Percentiles rank a stretch among this genome's conserved stretches.
Evolutionary conservation across 2,113 vertebrate species (phyloP).

Genomic region (Natator depressus): DNA sequence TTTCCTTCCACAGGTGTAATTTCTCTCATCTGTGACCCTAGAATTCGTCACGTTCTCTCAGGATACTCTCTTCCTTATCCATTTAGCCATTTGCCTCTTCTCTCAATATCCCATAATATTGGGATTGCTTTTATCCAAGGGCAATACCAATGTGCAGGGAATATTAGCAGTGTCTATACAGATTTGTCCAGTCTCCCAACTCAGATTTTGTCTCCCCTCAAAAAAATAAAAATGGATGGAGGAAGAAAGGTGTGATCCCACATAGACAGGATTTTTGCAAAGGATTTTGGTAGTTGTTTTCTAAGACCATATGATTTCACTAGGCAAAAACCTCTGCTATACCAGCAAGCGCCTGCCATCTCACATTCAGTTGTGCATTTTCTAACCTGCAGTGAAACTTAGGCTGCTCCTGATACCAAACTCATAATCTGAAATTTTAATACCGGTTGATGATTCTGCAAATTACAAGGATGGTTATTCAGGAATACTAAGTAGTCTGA

Average conservation of each 20-base stretch:
- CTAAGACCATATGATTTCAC: not conserved
- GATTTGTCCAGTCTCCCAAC: not conserved
- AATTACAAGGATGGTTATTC: not conserved
- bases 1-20: not conserved
- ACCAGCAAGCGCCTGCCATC: not conserved
- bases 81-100: not conserved
- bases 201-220: not conserved
- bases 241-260: not conserved
- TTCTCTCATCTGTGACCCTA: not conserved
- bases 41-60: not conserved
- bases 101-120: not conserved
- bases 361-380: not conserved
- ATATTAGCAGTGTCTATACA: not conserved
- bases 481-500: fast-evolving
- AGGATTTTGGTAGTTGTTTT: not conserved
- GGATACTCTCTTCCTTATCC: not conserved
- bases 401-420: not conserved
- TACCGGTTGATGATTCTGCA: not conserved
- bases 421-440: not conserved
- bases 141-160: not conserved
- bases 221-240: not conserved
- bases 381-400: not conserved
- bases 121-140: not conserved
- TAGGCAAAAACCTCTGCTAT: not conserved
- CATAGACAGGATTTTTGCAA: not conserved